Conservation (phyloP, 2,888 invertebrate species). For the Protodeltote pygarga region DNA sequence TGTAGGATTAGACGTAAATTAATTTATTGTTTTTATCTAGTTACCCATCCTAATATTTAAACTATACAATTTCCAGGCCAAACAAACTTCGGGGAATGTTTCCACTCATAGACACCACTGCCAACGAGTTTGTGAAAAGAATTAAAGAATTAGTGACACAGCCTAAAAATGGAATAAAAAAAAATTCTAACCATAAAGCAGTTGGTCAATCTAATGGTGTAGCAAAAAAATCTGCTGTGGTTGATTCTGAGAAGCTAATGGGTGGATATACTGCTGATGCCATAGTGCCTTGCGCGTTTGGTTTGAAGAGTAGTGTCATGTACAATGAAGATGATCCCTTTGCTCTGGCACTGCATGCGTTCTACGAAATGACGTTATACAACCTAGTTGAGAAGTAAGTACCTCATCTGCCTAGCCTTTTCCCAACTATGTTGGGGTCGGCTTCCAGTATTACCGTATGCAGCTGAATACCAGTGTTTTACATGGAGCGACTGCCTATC, state of each 20-base stretch:
- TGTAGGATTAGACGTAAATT: background rate
- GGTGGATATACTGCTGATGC: constrained; percentile 83
- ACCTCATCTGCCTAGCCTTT: no score
- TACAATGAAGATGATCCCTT: constrained; percentile 77
- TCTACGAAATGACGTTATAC: constrained; percentile 75
- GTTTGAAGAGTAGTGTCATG: constrained; percentile 79
- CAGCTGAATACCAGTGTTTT: no score
- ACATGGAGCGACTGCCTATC: no score
- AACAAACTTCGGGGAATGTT: constrained; percentile 81
- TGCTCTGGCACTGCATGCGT: constrained; percentile 78
- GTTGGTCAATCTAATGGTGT: constrained; percentile 14
- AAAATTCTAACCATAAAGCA: constrained; percentile 9
- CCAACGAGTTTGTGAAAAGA: constrained; percentile 69
- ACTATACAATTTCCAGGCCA: constrained; percentile 66
- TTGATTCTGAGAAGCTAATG: constrained; percentile 73
- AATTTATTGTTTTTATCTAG: background rate
- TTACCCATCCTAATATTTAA: background rate
- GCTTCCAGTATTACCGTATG: no score
- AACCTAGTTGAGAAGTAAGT: constrained; percentile 83
- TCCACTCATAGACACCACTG: constrained; percentile 76
- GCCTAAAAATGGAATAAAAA: constrained; percentile 32
- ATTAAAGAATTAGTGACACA: constrained; percentile 54
- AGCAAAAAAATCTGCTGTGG: constrained; percentile 45
- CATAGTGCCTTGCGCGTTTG: constrained; percentile 82
- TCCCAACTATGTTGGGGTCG: no score